Evolutionary conservation across 2,888 invertebrate genomes (phyloP).

Genomic region (Drosophila leonis): DNA sequence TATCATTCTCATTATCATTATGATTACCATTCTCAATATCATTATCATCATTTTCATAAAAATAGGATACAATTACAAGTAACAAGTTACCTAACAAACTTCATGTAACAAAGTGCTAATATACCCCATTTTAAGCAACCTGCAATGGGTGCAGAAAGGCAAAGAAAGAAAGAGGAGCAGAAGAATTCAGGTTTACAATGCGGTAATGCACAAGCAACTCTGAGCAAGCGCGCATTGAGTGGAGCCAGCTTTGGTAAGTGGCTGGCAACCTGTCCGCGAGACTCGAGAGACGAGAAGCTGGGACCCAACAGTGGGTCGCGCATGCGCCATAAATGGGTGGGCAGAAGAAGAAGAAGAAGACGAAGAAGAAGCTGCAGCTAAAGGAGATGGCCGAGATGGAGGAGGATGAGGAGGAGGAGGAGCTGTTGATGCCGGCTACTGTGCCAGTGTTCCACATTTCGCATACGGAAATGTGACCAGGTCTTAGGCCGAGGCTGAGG

Average conservation of each 20-base stretch:
- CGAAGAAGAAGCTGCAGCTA: not conserved
- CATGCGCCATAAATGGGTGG: slow-evolving; percentile 51
- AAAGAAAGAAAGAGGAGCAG: slow-evolving; percentile 49
- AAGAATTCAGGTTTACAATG: slow-evolving; percentile 78
- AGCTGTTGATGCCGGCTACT: slow-evolving; percentile 46
- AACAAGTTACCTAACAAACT: not conserved
- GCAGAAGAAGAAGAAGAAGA: slow-evolving; percentile 20
- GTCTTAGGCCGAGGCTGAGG: slow-evolving; percentile 39
- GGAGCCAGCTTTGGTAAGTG: slow-evolving; percentile 7
- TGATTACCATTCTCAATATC: not conserved
- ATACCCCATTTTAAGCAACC: not conserved
- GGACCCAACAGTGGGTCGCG: slow-evolving; percentile 51
- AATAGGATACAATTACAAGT: not conserved
- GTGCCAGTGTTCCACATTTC: slow-evolving; percentile 80
- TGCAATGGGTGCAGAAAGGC: slow-evolving; percentile 7
- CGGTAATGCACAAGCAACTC: slow-evolving; percentile 65
- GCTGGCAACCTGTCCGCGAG: slow-evolving; percentile 42
- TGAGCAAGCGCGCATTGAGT: slow-evolving; percentile 19
- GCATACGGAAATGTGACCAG: slow-evolving; percentile 74
- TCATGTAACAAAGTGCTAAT: not conserved
- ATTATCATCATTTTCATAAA: not conserved
- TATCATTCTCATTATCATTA: not conserved
- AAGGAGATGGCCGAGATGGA: not conserved
- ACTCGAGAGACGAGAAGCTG: slow-evolving; percentile 27
- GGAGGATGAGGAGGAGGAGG: not conserved